These are phyloP conservation scores for Stenchaetothrips biformis DNA, from an alignment of 2,888 invertebrate genomes.

Conservation along the genomic window DNA sequence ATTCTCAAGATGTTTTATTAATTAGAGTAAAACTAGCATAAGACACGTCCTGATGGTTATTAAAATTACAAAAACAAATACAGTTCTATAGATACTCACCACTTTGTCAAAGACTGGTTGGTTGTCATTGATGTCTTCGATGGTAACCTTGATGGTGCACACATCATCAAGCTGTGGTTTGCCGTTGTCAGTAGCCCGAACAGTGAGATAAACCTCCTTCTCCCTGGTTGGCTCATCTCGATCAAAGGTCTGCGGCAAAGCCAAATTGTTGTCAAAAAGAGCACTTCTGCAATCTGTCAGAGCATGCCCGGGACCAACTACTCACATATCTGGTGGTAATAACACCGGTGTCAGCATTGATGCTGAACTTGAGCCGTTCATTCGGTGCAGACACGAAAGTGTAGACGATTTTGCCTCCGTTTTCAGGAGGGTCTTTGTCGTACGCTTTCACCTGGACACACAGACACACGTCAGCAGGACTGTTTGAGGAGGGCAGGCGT, in stretches of 20 bases:
- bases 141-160: conserved; percentile 86
- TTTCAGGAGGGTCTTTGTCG: conserved; percentile 67
- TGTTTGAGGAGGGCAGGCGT: not conserved
- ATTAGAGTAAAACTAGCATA: conserved; percentile 44
- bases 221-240: conserved; percentile 81
- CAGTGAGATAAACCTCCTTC: conserved; percentile 75
- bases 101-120: conserved; percentile 73
- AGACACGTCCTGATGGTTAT: conserved; percentile 41
- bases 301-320: conserved; percentile 24
- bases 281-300: conserved; percentile 10
- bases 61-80: conserved; percentile 40
- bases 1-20: conserved; percentile 2
- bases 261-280: conserved; percentile 25
- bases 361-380: conserved; percentile 71
- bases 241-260: conserved; percentile 62
- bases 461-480: not conserved
- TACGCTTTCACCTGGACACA: conserved; percentile 60
- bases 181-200: conserved; percentile 90
- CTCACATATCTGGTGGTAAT: conserved; percentile 68
- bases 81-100: conserved; percentile 51
- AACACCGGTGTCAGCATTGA: conserved; percentile 69
- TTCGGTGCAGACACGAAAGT: conserved; percentile 71
- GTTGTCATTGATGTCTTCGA: conserved; percentile 92
- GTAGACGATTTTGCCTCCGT: conserved; percentile 74
- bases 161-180: conserved; percentile 84